phyloP scores from a whole-genome alignment of 1,140 invertebrate genomes.

The Drosophila nebulosa region DNA sequence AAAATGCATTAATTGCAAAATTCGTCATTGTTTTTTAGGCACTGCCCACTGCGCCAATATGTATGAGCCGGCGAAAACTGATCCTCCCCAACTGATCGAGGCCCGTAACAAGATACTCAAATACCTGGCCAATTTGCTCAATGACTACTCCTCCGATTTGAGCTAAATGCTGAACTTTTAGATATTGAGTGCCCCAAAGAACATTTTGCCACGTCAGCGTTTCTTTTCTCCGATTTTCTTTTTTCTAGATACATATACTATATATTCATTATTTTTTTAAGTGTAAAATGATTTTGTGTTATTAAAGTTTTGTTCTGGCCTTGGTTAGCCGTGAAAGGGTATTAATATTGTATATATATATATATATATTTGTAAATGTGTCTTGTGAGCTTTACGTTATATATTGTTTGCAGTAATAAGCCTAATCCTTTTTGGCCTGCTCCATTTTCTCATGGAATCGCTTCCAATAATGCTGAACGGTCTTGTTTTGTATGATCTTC shows the following conservation, averaged over 20 bases:
- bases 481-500: constrained; percentile 54
- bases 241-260: background rate
- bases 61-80: constrained; percentile 86
- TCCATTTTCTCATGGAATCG: constrained; percentile 70
- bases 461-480: constrained; percentile 65
- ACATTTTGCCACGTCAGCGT: background rate
- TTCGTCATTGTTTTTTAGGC: constrained; percentile 82
- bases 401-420: background rate
- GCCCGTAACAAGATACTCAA: constrained; percentile 85
- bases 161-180: constrained; percentile 15
- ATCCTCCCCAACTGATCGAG: constrained; percentile 84
- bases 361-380: constrained; percentile 4
- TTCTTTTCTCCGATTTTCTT: background rate
- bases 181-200: background rate
- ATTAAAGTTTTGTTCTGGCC: background rate
- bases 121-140: constrained; percentile 81
- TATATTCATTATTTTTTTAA: background rate
- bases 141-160: constrained; percentile 37
- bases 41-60: constrained; percentile 92
- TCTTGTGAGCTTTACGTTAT: background rate
- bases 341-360: constrained; percentile 3
- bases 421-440: constrained; percentile 62
- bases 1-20: background rate
- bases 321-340: background rate
- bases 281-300: background rate